These are phyloP conservation scores for Euphydryas editha DNA, from an alignment of 2,888 invertebrate genomes.

Conservation along the genomic window DNA sequence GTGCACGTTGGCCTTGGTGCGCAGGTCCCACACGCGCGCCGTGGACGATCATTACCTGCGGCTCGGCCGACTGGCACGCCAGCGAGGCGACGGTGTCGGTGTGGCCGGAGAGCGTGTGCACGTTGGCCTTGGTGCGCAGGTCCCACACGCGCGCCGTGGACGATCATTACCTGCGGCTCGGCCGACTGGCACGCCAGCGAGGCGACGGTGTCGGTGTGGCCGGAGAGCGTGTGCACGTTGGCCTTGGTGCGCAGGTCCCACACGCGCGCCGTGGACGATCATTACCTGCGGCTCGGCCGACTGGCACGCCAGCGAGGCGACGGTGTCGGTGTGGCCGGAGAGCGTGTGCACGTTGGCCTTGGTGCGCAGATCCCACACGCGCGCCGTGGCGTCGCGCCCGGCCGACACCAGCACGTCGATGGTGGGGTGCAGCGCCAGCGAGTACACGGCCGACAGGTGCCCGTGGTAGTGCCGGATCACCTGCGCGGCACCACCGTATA, in stretches of 20 bases:
- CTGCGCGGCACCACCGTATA: constrained; percentile 60
- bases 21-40: constrained; percentile 99
- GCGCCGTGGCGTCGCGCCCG: constrained; percentile 97
- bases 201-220: constrained; percentile 98
- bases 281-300: constrained; percentile 92
- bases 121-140: constrained; percentile 99
- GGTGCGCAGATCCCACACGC: constrained; percentile 99
- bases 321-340: constrained; percentile 97
- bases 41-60: constrained; percentile 83
- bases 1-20: constrained; percentile 99
- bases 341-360: constrained; percentile 99
- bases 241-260: constrained; percentile 99
- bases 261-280: constrained; percentile 89
- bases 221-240: constrained; percentile 97
- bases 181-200: constrained; percentile 96
- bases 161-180: constrained; percentile 87
- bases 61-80: constrained; percentile 96
- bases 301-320: constrained; percentile 96
- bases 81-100: constrained; percentile 98
- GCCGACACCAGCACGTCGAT: constrained; percentile 95
- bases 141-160: constrained; percentile 98
- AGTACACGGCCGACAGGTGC: constrained; percentile 98
- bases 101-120: constrained; percentile 97
- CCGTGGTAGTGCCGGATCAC: constrained; percentile 99
- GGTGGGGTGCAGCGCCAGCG: constrained; percentile 95